A percentile compares a stretch with the other conserved stretches of the same genome.
phyloP scores from a whole-genome alignment of 2,797 vertebrate genomes.

The Silurus lanzhouensis region DNA sequence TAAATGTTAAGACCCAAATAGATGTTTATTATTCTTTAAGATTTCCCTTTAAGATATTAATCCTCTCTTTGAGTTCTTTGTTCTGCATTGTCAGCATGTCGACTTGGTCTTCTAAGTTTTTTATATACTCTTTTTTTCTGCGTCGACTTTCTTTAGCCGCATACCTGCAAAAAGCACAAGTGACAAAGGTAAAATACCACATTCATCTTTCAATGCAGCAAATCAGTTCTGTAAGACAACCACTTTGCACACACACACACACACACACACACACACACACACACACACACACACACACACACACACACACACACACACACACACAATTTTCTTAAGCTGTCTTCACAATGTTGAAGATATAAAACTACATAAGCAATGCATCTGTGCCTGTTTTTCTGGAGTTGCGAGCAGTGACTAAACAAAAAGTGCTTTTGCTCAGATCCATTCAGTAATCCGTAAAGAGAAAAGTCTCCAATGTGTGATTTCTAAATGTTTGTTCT shows the following conservation, averaged over 20 bases:
- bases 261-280: conserved; percentile 30
- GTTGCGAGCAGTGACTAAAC: no score
- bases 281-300: no score
- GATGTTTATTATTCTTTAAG: conserved; percentile 53
- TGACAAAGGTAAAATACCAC: conserved; percentile 71
- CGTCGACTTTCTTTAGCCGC: conserved; percentile 76
- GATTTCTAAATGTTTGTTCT: no score
- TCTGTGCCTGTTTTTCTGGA: no score
- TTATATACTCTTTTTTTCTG: conserved; percentile 78
- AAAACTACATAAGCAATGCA: no score
- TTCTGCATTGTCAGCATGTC: conserved; percentile 77
- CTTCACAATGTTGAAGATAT: no score
- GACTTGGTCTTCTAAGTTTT: conserved; percentile 73
- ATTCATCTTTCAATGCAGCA: conserved; percentile 65
- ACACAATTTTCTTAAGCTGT: conserved; percentile 18
- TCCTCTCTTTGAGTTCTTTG: conserved; percentile 75
- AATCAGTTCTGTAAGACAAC: conserved; percentile 15
- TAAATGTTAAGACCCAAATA: not conserved
- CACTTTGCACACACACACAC: conserved; percentile 40
- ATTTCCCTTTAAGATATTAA: conserved; percentile 69
- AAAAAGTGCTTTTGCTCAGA: no score
- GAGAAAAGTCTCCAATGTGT: no score
- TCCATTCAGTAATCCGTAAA: no score
- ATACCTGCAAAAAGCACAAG: conserved; percentile 79
- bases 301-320: no score